A percentile compares a stretch with the other conserved stretches of the same genome.
Conservation (phyloP, 2,113 vertebrate species). For the Equus przewalskii region DNA sequence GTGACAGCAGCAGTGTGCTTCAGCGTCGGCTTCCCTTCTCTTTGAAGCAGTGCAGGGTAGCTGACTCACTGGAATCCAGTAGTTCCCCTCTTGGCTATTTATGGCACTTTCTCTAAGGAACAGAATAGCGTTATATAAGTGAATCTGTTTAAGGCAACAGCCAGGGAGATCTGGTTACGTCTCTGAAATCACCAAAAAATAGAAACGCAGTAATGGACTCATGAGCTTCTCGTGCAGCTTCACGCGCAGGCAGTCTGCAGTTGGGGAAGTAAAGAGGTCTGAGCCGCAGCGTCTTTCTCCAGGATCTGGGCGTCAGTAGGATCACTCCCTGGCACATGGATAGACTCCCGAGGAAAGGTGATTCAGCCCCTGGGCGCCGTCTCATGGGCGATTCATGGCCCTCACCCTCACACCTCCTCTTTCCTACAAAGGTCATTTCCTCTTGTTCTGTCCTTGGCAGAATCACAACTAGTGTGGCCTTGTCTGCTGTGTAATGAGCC, state of each 20-base stretch:
- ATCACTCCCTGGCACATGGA: background rate
- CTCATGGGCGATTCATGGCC: background rate
- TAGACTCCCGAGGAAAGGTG: background rate
- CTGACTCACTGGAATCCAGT: background rate
- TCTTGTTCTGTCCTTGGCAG: background rate
- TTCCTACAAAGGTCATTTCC: background rate
- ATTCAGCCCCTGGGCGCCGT: too few species aligned
- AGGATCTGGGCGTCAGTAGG: background rate
- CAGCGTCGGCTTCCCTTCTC: background rate
- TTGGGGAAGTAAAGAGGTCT: background rate
- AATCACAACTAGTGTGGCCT: too few species aligned
- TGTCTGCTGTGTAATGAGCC: background rate
- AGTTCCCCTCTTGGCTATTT: slow-evolving; percentile 32
- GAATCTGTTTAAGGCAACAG: slow-evolving; percentile 7
- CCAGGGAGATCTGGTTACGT: slow-evolving; percentile 21
- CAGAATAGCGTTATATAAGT: slow-evolving; percentile 15
- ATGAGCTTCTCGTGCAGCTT: background rate
- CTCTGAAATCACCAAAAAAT: background rate
- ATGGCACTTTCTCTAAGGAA: slow-evolving; percentile 60
- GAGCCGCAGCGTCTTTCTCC: background rate
- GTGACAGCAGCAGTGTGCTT: background rate
- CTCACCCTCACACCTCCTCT: background rate
- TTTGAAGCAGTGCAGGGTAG: background rate
- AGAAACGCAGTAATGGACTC: background rate
- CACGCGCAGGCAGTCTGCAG: background rate